Evolutionary conservation across 2,113 vertebrate genomes (phyloP).

Genomic region (Tringa solitaria): DNA sequence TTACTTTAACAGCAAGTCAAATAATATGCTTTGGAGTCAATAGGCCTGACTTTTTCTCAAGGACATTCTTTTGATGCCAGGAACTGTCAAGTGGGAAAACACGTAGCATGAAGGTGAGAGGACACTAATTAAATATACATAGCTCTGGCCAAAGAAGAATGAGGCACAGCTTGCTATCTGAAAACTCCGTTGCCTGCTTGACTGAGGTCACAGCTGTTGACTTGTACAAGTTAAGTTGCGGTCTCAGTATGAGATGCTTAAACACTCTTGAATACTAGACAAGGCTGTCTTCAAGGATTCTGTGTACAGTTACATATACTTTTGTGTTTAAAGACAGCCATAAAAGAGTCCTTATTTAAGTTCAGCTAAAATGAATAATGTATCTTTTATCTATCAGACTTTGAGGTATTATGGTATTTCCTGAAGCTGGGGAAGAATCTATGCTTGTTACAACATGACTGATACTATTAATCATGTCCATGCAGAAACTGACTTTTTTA

Average conservation of each 20-base stretch:
- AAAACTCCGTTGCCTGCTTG: constrained; percentile 82
- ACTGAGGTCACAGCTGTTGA: constrained; percentile 90
- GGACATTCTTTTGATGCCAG: constrained; percentile 93
- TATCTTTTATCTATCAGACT: neutral
- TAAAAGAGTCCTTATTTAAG: neutral
- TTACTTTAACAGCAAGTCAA: constrained; percentile 80
- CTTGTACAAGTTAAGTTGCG: constrained; percentile 63
- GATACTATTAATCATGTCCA: neutral
- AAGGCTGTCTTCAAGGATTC: constrained; percentile 21
- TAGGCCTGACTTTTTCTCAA: constrained; percentile 86
- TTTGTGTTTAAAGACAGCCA: neutral
- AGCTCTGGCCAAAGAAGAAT: constrained; percentile 85
- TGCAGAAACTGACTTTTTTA: neutral
- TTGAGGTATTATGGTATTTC: neutral
- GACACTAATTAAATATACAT: constrained; percentile 95
- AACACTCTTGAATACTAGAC: constrained; percentile 31
- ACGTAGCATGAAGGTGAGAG: constrained; percentile 88
- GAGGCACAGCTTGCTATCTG: constrained; percentile 90
- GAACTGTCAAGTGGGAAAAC: constrained; percentile 90
- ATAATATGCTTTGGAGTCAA: constrained; percentile 82
- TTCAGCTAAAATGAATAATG: neutral
- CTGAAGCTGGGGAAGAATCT: neutral
- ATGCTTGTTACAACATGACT: neutral
- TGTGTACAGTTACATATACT: neutral
- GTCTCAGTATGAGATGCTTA: constrained; percentile 23